These are phyloP conservation scores for Ypsolopha scabrella DNA, from an alignment of 2,888 invertebrate genomes.

Conservation along the genomic window DNA sequence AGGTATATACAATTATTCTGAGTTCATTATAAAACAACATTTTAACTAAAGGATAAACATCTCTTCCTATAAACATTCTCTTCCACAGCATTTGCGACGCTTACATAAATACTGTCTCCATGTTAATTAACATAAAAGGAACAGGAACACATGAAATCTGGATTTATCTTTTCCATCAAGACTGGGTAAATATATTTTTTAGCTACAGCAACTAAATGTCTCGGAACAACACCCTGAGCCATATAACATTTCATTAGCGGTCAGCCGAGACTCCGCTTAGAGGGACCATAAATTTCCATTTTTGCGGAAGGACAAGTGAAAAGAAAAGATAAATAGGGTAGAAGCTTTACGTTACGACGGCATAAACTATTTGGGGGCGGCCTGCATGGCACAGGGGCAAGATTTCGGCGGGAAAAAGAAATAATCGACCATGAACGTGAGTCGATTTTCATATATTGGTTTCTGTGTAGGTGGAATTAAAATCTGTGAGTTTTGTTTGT, in stretches of 20 bases:
- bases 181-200: no score
- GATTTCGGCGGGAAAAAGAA: neutral
- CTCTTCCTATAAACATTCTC: no score
- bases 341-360: slow-evolving; percentile 31
- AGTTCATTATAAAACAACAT: no score
- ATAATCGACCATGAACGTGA: slow-evolving; percentile 2
- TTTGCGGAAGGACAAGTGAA: slow-evolving; percentile 57
- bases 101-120: no score
- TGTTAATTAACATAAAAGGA: no score
- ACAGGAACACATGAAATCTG: no score
- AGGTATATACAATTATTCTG: no score
- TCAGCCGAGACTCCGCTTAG: slow-evolving; percentile 43
- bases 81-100: no score
- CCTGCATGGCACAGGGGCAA: slow-evolving; percentile 5
- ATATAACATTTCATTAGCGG: slow-evolving; percentile 59
- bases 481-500: no score
- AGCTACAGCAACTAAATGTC: no score
- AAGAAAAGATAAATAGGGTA: slow-evolving; percentile 53
- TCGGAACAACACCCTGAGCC: slow-evolving; percentile 15
- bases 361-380: slow-evolving; percentile 29
- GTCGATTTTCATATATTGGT: neutral
- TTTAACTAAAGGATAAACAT: no score
- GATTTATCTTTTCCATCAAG: no score
- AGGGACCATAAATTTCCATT: slow-evolving; percentile 62
- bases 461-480: neutral